Evolutionary conservation across 2,797 vertebrate species (phyloP), one percentile per base, ranked within the genome.

Genomic region (Smutsia temminckii): DNA sequence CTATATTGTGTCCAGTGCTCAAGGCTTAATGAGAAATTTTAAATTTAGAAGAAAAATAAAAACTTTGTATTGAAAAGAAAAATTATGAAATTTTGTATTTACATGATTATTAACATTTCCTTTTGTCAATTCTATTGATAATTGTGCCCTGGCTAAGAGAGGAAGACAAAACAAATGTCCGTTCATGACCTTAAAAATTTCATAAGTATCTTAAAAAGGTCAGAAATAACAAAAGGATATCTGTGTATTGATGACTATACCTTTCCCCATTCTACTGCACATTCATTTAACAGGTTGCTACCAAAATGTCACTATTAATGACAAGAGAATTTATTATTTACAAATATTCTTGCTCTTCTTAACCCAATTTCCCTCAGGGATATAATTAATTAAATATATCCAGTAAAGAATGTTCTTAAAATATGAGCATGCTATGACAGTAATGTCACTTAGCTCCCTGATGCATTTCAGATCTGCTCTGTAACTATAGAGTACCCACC

Each of bases 61-160:
- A 55, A 81, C 77, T 91, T 83, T 46, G 90, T 64, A 97, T 40
- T 80, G 55, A 98, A 94, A 96, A 97, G 94, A 97, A 97, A 96
- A 98, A 94, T 96, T 97, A 97, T 96, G 92, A 98, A 97, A 95
- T 98, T 97, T 97, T 97, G 93, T 57, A 96, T 97, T 97, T 96
- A 95, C 94, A 92, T 97, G 97, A 98, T 98, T 97, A 98, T 97
- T 98, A 96, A 97, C 88, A 55, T 96, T 97, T 97, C 75, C 89
- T 95, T 95, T 42, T 97, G 79, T 46, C 42, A 95, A 85, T 96
- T 98, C 75, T 95, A 97, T 97, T 97, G 77, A 83, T 97, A 93
- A 98, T 96, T 98, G 96, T 97, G 87, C 95, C 89, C 94, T 97
- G 94, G 92, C 89, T 97, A 95, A 97, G 57, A 71, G 84, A 97